Conservation (phyloP, 2,113 vertebrate species). For the Dicaeum eximium region DNA sequence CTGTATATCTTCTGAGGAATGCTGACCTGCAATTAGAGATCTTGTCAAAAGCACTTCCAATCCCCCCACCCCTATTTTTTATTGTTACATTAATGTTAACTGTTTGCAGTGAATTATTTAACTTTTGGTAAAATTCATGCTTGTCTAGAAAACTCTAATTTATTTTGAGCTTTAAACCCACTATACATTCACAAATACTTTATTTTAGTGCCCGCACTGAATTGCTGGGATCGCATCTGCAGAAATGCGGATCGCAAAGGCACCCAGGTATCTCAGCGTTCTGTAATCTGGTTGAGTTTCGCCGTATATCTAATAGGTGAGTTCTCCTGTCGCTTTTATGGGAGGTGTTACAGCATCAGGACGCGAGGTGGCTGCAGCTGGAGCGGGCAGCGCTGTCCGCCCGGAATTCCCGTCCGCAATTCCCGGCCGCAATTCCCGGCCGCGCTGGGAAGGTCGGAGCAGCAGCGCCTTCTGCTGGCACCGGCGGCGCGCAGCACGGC, state of each 20-base stretch:
- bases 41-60: not conserved
- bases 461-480: constrained; percentile 38
- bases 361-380: rapidly evolving
- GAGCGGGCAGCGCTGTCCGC: rapidly evolving
- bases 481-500: rapidly evolving
- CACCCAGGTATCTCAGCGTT: not conserved
- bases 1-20: not conserved
- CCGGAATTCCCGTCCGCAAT: rapidly evolving
- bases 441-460: rapidly evolving
- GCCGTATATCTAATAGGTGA: rapidly evolving
- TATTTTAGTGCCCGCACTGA: not conserved
- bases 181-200: not conserved
- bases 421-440: rapidly evolving
- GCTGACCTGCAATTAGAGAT: not conserved
- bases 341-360: rapidly evolving
- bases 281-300: not conserved
- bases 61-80: rapidly evolving
- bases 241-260: rapidly evolving
- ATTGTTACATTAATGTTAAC: not conserved
- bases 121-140: not conserved
- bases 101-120: not conserved
- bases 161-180: not conserved
- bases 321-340: rapidly evolving
- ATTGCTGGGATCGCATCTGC: not conserved
- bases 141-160: not conserved